Conservation (phyloP, 2,888 invertebrate species). For the Xestia c-nigrum region DNA sequence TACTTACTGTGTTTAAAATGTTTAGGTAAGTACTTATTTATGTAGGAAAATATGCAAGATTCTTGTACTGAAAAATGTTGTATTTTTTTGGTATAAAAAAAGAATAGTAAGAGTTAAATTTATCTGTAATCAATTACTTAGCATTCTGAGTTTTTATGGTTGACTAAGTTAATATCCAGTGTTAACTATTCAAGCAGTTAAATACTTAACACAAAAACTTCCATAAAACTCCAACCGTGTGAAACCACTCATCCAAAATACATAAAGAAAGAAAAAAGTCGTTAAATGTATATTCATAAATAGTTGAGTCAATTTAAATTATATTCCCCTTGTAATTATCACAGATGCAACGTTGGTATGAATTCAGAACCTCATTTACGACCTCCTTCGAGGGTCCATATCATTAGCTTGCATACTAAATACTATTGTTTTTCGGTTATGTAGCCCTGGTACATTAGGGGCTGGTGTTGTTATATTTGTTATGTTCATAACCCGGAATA, state of each 20-base stretch:
- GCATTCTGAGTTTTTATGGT: no score
- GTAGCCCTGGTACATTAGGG: slow-evolving; percentile 47
- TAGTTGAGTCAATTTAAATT: slow-evolving; percentile 69
- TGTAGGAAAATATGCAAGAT: no score
- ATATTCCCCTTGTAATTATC: slow-evolving; percentile 78
- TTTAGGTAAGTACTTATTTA: no score
- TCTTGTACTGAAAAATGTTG: no score
- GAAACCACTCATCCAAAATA: slow-evolving; percentile 32
- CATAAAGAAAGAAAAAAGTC: slow-evolving; percentile 44
- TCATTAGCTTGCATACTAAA: slow-evolving; percentile 77
- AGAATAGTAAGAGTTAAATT: no score
- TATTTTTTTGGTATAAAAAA: no score
- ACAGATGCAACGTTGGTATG: slow-evolving; percentile 83
- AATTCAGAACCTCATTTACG: slow-evolving; percentile 86
- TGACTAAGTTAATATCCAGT: no score
- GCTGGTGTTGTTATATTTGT: slow-evolving; percentile 29
- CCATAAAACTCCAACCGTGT: slow-evolving; percentile 26
- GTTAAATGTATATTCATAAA: slow-evolving; percentile 75
- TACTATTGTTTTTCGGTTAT: slow-evolving; percentile 69
- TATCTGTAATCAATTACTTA: no score
- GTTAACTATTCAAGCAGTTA: slow-evolving; percentile 7
- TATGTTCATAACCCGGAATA: slow-evolving; percentile 30
- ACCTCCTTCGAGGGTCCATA: slow-evolving; percentile 85
- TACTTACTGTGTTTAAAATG: no score
- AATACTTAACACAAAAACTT: slow-evolving; percentile 15